Evolutionary conservation across 2,888 invertebrate species (phyloP), one percentile per base, ranked within the genome.

Genomic region (Polietes domitor): DNA sequence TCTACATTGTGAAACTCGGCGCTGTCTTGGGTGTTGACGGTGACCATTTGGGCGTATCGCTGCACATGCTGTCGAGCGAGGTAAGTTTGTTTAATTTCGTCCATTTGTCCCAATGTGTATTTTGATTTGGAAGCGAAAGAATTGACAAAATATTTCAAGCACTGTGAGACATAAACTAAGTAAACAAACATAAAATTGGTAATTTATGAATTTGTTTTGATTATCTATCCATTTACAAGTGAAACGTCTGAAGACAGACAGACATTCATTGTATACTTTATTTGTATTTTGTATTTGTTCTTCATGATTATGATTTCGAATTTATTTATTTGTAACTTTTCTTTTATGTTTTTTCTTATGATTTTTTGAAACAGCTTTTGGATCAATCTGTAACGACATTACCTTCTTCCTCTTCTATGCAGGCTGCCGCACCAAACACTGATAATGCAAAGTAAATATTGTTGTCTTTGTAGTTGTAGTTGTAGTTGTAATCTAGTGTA

Each of bases 1-100:
- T 97, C 89, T 97, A 97, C 92, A 95, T 96, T 55, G 93, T 97
- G 80, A 96, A 96, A 93, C 93, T 97, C 86, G 96, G 96, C 84
- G 95, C 96, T 0, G 96, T 96, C 0, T 94, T 97, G 5, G 96
- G 96, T 80, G 93, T 94, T 82, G 94, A 95, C 87, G 94, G 95
- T n/a, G 94, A 93, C 80, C 95, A 95, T 82, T 90, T 93, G 53
- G 93, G 93, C 83, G 93, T 93, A 47, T 92, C 93, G 1, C 88
- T 93, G 77, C 93, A 93, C 87, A 91, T 93, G 89, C 91, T 94
- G 87, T 94, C 93, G 75, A 93, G 93, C 89, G 94, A 94, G 93
- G 94, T 94, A 92, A 93, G 93, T 93, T 88, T 41, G n/a, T 37
- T 12, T n/a, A 12, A 70, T 28, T 28, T 89, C 12, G 15, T 43